Percentiles rank a stretch among this genome's conserved stretches.
Conservation (phyloP, 2,797 vertebrate species). For the Macropodus opercularis region DNA sequence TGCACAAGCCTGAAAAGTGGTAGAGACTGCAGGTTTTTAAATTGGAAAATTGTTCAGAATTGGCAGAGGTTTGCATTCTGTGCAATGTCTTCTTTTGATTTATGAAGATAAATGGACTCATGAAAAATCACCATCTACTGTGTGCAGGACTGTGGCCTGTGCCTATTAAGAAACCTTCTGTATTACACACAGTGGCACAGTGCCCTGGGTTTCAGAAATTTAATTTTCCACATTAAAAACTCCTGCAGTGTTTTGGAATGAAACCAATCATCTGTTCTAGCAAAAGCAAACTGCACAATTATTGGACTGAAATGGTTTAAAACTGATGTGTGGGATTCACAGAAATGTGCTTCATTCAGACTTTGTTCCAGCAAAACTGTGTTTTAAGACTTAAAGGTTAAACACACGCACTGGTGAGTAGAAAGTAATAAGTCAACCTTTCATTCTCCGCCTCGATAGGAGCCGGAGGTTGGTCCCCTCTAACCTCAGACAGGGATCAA, state of each 20-base stretch:
- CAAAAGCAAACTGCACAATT: slow-evolving; percentile 3
- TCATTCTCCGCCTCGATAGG: slow-evolving; percentile 67
- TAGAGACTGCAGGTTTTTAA: slow-evolving; percentile 11
- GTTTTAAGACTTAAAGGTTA: slow-evolving; percentile 12
- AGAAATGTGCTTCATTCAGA: neutral
- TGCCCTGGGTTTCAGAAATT: neutral
- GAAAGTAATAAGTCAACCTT: slow-evolving; percentile 3
- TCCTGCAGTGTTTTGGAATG: slow-evolving; percentile 5
- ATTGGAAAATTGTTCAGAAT: slow-evolving; percentile 12
- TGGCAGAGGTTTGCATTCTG: neutral
- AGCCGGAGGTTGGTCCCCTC: slow-evolving; percentile 90
- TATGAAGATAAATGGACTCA: slow-evolving; percentile 18
- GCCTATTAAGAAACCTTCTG: neutral
- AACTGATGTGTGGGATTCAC: neutral
- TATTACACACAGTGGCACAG: neutral
- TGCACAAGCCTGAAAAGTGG: slow-evolving; percentile 26
- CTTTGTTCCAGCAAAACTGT: neutral
- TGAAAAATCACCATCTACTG: neutral
- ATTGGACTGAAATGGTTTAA: slow-evolving; percentile 8
- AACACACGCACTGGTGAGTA: neutral
- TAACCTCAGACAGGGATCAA: slow-evolving; percentile 82
- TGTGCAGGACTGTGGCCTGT: neutral
- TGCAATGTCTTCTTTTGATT: slow-evolving; percentile 6
- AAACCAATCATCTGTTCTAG: slow-evolving; percentile 9
- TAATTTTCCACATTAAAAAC: slow-evolving; percentile 11